phyloP scores from a whole-genome alignment of 1,140 invertebrate species.

The Panonychus citri region DNA sequence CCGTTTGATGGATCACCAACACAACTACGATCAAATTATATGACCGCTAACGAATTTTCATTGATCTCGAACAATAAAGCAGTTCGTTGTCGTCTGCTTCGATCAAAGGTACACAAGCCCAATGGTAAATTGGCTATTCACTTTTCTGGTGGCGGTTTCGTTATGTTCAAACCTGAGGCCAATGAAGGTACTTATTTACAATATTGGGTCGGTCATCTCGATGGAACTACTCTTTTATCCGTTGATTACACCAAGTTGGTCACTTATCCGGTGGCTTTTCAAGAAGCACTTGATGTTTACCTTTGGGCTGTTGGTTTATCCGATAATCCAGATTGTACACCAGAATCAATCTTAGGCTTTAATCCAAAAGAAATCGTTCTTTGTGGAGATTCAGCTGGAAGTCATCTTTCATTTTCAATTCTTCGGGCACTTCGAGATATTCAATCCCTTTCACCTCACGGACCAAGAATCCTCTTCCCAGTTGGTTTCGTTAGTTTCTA shows the following conservation, averaged over 20 bases:
- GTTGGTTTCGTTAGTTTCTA: not conserved
- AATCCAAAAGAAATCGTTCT: constrained; percentile 21
- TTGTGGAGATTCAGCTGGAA: constrained; percentile 71
- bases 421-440: not conserved
- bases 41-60: not conserved
- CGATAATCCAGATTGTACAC: not conserved
- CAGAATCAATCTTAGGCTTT: constrained; percentile 22
- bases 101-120: not conserved
- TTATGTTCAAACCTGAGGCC: not conserved
- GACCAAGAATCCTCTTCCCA: not conserved
- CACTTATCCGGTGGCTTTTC: constrained; percentile 48
- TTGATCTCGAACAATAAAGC: not conserved
- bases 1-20: not conserved
- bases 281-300: constrained; percentile 84
- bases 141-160: not conserved
- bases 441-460: not conserved
- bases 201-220: constrained; percentile 4
- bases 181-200: constrained; percentile 3
- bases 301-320: constrained; percentile 42
- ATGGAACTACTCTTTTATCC: constrained; percentile 51
- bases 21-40: not conserved
- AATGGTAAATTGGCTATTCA: not conserved
- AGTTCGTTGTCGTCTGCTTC: not conserved
- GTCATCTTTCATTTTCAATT: constrained; percentile 40
- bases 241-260: constrained; percentile 66